Evolutionary conservation across 2,113 vertebrate genomes (phyloP).

Genomic region (Syngnathus scovelli): DNA sequence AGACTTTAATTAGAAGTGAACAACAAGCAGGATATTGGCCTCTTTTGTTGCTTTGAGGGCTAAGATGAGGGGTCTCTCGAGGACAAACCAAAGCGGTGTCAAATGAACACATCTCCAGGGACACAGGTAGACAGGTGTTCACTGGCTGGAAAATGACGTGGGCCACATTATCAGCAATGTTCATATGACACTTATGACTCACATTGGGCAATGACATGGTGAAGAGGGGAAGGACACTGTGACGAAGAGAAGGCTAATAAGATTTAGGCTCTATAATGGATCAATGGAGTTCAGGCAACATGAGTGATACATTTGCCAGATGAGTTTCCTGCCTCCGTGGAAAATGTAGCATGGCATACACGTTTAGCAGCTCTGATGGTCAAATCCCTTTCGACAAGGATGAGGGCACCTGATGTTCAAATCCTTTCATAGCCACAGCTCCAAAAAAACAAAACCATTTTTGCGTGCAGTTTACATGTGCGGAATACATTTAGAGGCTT

Average conservation of each 20-base stretch:
- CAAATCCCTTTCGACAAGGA: no score
- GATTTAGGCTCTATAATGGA: constrained; percentile 51
- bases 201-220: constrained; percentile 18
- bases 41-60: constrained; percentile 27
- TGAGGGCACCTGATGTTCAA: background rate
- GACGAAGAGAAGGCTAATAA: constrained; percentile 49
- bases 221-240: constrained; percentile 47
- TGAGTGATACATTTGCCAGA: constrained; percentile 42
- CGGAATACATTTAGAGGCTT: no score
- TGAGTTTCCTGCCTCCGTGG: background rate
- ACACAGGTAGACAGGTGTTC: constrained; percentile 39
- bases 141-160: constrained; percentile 15
- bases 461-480: no score
- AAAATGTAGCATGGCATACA: background rate
- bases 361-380: background rate
- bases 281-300: constrained; percentile 39
- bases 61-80: background rate
- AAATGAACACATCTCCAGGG: constrained; percentile 14
- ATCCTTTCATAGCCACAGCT: background rate
- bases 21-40: constrained; percentile 58
- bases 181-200: constrained; percentile 39
- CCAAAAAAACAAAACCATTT: no score
- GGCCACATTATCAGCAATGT: constrained; percentile 12
- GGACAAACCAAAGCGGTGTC: constrained; percentile 25
- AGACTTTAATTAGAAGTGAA: constrained; percentile 59